Percentiles rank a stretch among this genome's conserved stretches.
phyloP scores from a whole-genome alignment of 1,140 invertebrate species.

The Eupeodes corollae region DNA sequence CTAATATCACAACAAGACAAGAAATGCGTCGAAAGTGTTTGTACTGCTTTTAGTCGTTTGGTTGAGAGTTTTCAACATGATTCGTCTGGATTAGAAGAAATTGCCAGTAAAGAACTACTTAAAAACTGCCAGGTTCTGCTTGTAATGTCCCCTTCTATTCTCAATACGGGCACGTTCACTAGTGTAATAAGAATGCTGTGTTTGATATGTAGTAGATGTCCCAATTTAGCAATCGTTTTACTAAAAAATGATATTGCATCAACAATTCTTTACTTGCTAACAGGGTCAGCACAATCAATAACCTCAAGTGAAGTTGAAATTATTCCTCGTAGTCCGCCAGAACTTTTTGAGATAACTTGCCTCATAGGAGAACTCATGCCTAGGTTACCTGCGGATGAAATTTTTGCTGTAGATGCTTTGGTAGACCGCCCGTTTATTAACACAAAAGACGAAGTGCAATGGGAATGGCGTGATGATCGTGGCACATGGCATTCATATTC shows the following conservation, averaged over 20 bases:
- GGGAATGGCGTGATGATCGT: slow-evolving; percentile 95
- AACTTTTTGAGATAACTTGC: slow-evolving; percentile 92
- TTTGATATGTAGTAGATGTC: slow-evolving; percentile 88
- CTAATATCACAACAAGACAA: slow-evolving; percentile 88
- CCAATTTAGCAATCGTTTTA: slow-evolving; percentile 79
- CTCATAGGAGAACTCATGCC: slow-evolving; percentile 95
- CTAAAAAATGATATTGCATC: slow-evolving; percentile 91
- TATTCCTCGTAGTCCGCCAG: slow-evolving; percentile 80
- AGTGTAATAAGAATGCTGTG: slow-evolving; percentile 91
- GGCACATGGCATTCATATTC: slow-evolving; percentile 61
- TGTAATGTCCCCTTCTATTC: slow-evolving; percentile 82
- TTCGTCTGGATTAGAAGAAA: slow-evolving; percentile 80
- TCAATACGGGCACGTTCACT: slow-evolving; percentile 89
- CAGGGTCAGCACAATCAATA: slow-evolving; percentile 58
- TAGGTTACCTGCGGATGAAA: slow-evolving; percentile 80
- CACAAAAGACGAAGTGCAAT: slow-evolving; percentile 71
- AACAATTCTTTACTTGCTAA: slow-evolving; percentile 82
- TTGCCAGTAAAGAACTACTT: slow-evolving; percentile 83
- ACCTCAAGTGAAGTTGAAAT: slow-evolving; percentile 58
- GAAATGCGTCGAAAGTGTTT: slow-evolving; percentile 94
- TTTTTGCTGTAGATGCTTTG: slow-evolving; percentile 84
- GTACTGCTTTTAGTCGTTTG: slow-evolving; percentile 86
- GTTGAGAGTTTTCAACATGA: slow-evolving; percentile 95
- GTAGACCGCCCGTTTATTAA: slow-evolving; percentile 59
- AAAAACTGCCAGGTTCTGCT: slow-evolving; percentile 88